Evolutionary conservation across 2,888 invertebrate genomes (phyloP), one percentile per base, ranked within the genome.

Genomic region (Deilephila porcellus): DNA sequence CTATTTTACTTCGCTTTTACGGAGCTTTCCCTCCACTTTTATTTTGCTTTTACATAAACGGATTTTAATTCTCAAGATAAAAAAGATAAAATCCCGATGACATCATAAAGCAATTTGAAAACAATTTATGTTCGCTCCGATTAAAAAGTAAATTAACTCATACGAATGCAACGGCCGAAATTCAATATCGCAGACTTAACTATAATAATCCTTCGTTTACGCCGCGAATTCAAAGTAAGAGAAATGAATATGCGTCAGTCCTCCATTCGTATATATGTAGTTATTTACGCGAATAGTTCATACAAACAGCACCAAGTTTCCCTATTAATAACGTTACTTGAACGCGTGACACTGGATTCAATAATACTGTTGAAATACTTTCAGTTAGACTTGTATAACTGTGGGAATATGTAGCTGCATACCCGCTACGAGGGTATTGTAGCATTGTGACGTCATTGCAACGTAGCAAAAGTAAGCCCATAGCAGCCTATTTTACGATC

Each of bases 321-420:
- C 79, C 82, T 83, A 86, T 86, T 86, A 86, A 86, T 85, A 84
- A 84, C 79, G 82, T 83, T 82, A 80, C 79, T 84, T 82, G 85
- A 83, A 86, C 82, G 76, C 80, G 80, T 85, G 85, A 83, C 84
- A 77, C 75, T 72, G 80, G 79, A 85, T 86, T 86, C 83, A 86
- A 85, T 86, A 83, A 78, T 81, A 82, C 80, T 78, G 80, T 83
- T 81, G 82, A 81, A 83, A 84, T 82, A 81, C 79, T 83, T 81
- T 79, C 77, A 71, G 75, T 79, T 77, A 73, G 70, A 45, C 37
- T 64, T 11, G 67, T 52, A 20, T 6, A 52, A n/a, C 52, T 20
- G 25, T 52, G 25, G 25, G 45, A 52, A 52, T 45, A 64, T 64
- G 25, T 52, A 67, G 52, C 25, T 67, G 14, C 67, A 17, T 14